phyloP scores from a whole-genome alignment of 2,888 invertebrate species.

The Tenthredo distinguenda region DNA sequence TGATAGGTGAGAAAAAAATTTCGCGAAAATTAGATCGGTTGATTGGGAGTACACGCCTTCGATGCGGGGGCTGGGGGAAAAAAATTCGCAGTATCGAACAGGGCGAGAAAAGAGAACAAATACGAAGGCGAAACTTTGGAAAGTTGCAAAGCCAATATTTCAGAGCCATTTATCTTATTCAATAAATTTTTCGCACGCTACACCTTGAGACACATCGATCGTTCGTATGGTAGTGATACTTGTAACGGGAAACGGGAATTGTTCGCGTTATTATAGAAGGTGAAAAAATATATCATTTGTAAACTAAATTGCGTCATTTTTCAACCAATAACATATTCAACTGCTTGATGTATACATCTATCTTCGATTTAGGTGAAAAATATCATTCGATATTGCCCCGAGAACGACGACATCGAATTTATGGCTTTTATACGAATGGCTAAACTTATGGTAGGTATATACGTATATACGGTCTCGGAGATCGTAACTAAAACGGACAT shows the following conservation, averaged over 20 bases:
- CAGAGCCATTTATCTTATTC: neutral
- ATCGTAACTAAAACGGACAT: conserved; percentile 24
- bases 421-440: conserved; percentile 9
- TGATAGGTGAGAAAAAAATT: neutral
- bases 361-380: conserved; percentile 41
- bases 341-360: neutral
- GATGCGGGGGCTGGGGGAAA: neutral
- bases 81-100: neutral
- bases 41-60: neutral
- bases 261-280: conserved; percentile 7
- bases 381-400: conserved; percentile 33
- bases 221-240: neutral
- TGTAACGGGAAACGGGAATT: neutral
- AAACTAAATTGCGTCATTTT: conserved; percentile 38
- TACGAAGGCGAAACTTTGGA: neutral
- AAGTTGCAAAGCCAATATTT: neutral
- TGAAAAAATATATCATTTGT: conserved; percentile 31
- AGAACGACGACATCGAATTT: conserved; percentile 32
- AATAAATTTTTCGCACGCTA: neutral
- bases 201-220: neutral
- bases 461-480: neutral
- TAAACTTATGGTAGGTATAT: neutral
- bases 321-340: conserved; percentile 18
- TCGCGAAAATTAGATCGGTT: no score
- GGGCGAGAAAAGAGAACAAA: neutral